phyloP scores from a whole-genome alignment of 2,888 invertebrate genomes.

The Mactromeris polynyma region DNA sequence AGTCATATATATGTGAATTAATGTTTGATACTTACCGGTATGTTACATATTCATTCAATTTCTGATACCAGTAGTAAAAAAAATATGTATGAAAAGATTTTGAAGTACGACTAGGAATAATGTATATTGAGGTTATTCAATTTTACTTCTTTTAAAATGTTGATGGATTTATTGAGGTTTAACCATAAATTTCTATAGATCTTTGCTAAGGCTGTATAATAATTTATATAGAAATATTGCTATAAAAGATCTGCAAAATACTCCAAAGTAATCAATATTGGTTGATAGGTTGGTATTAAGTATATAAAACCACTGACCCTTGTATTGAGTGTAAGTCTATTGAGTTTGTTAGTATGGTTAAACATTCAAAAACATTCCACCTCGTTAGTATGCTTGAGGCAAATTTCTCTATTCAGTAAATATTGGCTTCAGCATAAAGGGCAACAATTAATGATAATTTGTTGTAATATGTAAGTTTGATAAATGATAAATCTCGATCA shows the following conservation, averaged over 20 bases:
- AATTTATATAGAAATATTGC: conserved; percentile 3
- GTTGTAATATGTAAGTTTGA: not conserved
- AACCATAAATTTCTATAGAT: not conserved
- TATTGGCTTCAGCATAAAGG: not conserved
- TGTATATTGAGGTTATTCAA: not conserved
- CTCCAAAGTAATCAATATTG: not conserved
- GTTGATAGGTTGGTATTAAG: not conserved
- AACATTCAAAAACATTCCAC: not conserved
- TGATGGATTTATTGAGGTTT: not conserved
- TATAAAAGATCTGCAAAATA: not conserved
- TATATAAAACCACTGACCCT: not conserved
- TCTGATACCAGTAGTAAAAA: too few species aligned
- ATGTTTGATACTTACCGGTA: too few species aligned
- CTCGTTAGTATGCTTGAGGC: not conserved
- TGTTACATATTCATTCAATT: too few species aligned
- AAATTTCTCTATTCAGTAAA: not conserved
- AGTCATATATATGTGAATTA: too few species aligned
- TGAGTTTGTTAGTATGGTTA: not conserved
- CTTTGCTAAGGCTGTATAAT: not conserved
- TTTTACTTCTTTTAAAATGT: not conserved
- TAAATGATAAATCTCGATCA: not conserved
- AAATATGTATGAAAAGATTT: too few species aligned
- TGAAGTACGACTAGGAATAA: too few species aligned
- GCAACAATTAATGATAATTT: not conserved
- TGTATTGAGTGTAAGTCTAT: not conserved